Evolutionary conservation across 2,113 vertebrate species (phyloP), one percentile per base, ranked within the genome.

Genomic region (Sander lucioperca): DNA sequence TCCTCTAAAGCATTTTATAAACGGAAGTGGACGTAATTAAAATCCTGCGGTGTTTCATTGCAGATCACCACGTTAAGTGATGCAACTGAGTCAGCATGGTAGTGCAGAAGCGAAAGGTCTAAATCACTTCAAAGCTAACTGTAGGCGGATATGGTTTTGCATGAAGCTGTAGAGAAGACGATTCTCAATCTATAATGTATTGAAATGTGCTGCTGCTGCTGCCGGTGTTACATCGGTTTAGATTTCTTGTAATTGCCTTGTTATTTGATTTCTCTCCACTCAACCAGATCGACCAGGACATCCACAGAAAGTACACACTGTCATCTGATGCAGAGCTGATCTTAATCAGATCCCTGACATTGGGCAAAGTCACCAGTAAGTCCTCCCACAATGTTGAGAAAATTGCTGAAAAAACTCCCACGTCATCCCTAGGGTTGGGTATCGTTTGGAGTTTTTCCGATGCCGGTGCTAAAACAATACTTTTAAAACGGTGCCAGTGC

Each of bases 291-390:
- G 97, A 99, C 93, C 96, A 97, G 88, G 96, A 97, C 86, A 93
- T 96, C 82, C 95, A 95, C 93, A 92, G 95, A 88, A 97, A 96
- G 85, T 97, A 98, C 88, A 97, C 95, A 69, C 96, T 99, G 90
- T 97, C 97, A 77, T 94, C 94, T 18, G 97, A 98, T 74, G 94
- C 89, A 9, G 96, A 97, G 82, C 96, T 99, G 91, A 97, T 95
- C 90, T 93, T 96, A 59, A 93, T 96, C 91, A 96, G 95, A 88
- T 97, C 97, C 27, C 94, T 99, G 83, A 97, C 95, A 72, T 92
- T 99, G 92, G 98, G 98, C 88, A 98, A 97, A 95, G 94, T 99
- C 91, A 91, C 95, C 94, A 96, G 98, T 99, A 95, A 92, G 96
- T 87, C 81, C 64, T 51, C 48, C 58, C 33, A 8, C 62, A 19